Evolutionary conservation across 2,797 vertebrate species (phyloP).

Genomic region (Melanotaenia trifasciata): DNA sequence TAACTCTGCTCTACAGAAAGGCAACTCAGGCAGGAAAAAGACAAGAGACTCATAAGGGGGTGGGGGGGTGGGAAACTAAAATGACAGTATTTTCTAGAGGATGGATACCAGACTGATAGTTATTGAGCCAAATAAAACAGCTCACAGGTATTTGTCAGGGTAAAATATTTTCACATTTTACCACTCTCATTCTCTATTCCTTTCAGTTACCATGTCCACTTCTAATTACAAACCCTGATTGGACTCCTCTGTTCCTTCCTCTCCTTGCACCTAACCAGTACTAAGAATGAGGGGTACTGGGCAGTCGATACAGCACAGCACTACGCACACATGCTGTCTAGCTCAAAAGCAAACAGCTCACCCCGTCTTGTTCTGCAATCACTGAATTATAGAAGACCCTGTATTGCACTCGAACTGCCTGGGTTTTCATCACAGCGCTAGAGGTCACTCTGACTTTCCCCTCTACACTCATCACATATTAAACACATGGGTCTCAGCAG

Average conservation of each 20-base stretch:
- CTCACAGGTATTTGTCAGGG: conserved; percentile 12
- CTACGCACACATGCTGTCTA: conserved; percentile 28
- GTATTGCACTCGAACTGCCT: conserved; percentile 75
- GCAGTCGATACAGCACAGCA: conserved; percentile 33
- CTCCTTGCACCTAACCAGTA: conserved; percentile 47
- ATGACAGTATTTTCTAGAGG: conserved; percentile 24
- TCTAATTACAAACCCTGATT: conserved; percentile 20
- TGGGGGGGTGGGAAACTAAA: conserved; percentile 21
- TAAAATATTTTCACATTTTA: conserved; percentile 38
- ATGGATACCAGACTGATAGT: conserved; percentile 29
- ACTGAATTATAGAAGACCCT: conserved; percentile 80
- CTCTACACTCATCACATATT: conserved; percentile 75
- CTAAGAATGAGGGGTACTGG: conserved; percentile 34
- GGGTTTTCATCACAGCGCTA: conserved; percentile 78
- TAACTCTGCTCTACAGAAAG: conserved; percentile 44
- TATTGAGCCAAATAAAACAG: conserved; percentile 15
- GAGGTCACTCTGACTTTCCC: conserved; percentile 80
- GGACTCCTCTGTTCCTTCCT: conserved; percentile 42
- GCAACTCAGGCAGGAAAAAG: conserved; percentile 30
- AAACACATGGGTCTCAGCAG: conserved; percentile 59
- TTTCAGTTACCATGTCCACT: conserved; percentile 39
- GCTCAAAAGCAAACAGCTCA: conserved; percentile 42
- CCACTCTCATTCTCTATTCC: conserved; percentile 21
- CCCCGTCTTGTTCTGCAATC: conserved; percentile 67
- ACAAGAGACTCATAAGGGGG: conserved; percentile 20